These are phyloP conservation scores for Thecophora atra DNA, from an alignment of 2,888 invertebrate genomes.

Conservation along the genomic window DNA sequence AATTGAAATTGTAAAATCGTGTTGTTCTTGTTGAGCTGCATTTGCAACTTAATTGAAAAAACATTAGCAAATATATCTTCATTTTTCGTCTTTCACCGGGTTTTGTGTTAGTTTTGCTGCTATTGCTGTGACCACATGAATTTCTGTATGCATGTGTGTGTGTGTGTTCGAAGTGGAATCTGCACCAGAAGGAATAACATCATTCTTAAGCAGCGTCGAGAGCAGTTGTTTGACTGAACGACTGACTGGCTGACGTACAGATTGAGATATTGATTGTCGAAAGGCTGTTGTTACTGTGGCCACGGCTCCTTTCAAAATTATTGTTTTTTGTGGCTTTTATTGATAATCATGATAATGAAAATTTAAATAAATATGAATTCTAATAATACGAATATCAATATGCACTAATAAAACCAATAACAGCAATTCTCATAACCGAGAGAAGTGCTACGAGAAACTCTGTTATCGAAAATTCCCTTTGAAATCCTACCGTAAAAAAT, in stretches of 20 bases:
- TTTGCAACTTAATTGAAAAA: conserved; percentile 36
- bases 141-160: not conserved
- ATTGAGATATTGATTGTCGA: not conserved
- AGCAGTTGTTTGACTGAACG: conserved; percentile 1
- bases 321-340: not conserved
- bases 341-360: not conserved
- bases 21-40: not conserved
- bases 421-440: no score
- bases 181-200: conserved; percentile 31
- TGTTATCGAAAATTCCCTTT: no score
- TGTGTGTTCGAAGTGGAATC: conserved; percentile 29
- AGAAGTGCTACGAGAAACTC: no score
- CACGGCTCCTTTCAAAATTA: conserved; percentile 12
- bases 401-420: not conserved
- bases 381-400: not conserved
- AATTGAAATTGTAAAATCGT: not conserved
- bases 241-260: not conserved
- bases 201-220: not conserved
- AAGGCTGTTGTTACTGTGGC: conserved; percentile 16
- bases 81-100: not conserved
- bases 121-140: not conserved
- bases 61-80: conserved; percentile 8
- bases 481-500: no score
- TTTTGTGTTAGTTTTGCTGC: not conserved
- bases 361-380: no score